Conservation (phyloP, 2,888 invertebrate species). For the Euphydryas editha region DNA sequence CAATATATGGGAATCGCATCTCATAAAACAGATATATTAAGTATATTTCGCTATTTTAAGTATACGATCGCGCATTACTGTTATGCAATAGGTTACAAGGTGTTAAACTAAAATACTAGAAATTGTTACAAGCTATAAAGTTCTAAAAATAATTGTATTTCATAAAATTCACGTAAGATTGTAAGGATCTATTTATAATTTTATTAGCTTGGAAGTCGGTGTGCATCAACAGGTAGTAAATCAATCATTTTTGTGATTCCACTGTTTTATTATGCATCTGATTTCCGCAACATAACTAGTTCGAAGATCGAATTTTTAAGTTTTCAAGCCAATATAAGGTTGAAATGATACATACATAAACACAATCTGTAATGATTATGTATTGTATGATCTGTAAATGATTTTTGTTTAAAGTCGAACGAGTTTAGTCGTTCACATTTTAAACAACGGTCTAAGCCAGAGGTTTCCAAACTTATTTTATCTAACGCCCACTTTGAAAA, state of each 20-base stretch:
- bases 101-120: neutral
- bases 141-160: neutral
- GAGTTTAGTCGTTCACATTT: no score
- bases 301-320: no score
- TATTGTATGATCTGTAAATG: no score
- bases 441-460: no score
- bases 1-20: no score
- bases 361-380: no score
- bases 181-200: constrained; percentile 5
- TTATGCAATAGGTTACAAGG: neutral
- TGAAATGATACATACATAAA: no score
- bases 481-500: no score
- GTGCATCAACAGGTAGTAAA: neutral
- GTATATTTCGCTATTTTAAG: constrained; percentile 3
- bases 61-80: neutral
- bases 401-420: no score
- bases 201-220: neutral
- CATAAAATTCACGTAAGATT: neutral
- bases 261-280: neutral
- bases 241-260: constrained; percentile 1
- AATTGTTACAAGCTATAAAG: neutral
- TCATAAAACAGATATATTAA: constrained; percentile 4
- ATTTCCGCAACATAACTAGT: no score
- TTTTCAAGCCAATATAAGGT: no score
- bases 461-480: no score